Evolutionary conservation across 2,797 vertebrate genomes (phyloP), one percentile per base, ranked within the genome.

Genomic region (Naso thynnoides): DNA sequence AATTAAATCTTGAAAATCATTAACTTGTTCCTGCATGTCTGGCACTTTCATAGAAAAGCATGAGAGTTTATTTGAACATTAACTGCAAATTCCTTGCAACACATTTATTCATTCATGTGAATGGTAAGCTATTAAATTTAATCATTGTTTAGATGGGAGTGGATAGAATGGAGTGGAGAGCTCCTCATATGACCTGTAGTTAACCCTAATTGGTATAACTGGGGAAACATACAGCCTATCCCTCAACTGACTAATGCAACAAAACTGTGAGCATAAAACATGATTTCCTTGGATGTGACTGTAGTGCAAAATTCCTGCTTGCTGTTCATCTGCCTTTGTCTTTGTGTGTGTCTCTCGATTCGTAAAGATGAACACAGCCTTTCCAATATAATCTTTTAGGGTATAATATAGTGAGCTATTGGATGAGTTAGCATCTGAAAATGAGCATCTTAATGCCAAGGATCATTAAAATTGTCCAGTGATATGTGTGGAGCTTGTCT

Each of bases 121-220:
- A 66, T 80, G 74, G 53, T 29, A 48, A 29, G 57, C 69, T 42
- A 59, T 68, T 63, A 68, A 50, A 71, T 52, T 0, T 55, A 52
- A 56, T 64, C 41, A 50, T 26, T 58, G 24, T 61, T 60, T 55
- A 29, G 52, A 61, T 9, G 27, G 16, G 10, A 13, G 23, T 56
- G n/a, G 59, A 47, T 13, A 44, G 41, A 70, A 47, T 15, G 6
- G 38, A 55, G 26, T 23, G 21, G 29, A 24, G 47, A 50, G 23
- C 27, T 53, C 39, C 21, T 42, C 26, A 24, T 60, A 45, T 8
- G 5, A 53, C 50, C 31, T 38, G 44, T 19, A 38, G 26, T 75
- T 52, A 67, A 69, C 52, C 0, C 8, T 56, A 68, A 71, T 33
- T 63, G 53, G 52, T 50, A 19, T 15, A 29, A 62, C 41, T 42